Conservation (phyloP, 2,888 invertebrate genomes). For the Apomyelois bistriatella region DNA sequence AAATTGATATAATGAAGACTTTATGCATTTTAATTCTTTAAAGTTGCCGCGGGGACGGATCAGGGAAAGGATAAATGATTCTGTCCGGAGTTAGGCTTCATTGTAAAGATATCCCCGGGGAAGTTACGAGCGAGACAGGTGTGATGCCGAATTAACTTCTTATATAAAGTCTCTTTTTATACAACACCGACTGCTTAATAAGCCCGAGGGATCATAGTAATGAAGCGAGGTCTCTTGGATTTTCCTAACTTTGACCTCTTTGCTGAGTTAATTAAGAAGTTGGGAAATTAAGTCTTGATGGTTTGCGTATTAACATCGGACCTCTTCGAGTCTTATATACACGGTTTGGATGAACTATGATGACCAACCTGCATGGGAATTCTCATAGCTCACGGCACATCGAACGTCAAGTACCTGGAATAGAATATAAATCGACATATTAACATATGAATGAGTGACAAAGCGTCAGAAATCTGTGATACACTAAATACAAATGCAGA, state of each 20-base stretch:
- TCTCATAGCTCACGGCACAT: constrained; percentile 30
- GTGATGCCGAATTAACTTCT: constrained; percentile 77
- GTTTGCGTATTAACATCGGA: constrained; percentile 31
- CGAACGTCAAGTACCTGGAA: constrained; percentile 44
- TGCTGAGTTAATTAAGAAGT: constrained; percentile 59
- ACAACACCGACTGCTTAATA: constrained; percentile 69
- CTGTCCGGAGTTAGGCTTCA: constrained; percentile 59
- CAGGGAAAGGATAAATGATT: constrained; percentile 58
- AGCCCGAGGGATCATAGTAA: constrained; percentile 64
- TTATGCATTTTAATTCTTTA: constrained; percentile 68
- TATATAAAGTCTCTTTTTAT: constrained; percentile 74
- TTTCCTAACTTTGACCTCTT: constrained; percentile 52
- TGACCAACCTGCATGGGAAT: constrained; percentile 54
- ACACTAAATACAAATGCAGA: constrained; percentile 21
- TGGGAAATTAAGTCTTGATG: constrained; percentile 44
- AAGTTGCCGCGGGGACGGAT: constrained; percentile 62
- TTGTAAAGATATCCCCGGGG: constrained; percentile 69
- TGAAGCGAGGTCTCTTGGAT: constrained; percentile 57
- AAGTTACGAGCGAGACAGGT: constrained; percentile 78
- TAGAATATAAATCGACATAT: constrained; percentile 29
- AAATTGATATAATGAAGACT: constrained; percentile 64
- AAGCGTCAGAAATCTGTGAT: constrained; percentile 22
- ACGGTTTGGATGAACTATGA: constrained; percentile 33
- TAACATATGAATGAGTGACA: constrained; percentile 17
- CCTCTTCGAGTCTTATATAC: constrained; percentile 29